Percentiles rank a stretch among this genome's conserved stretches.
phyloP scores from a whole-genome alignment of 37 sponge, comb jelly and placozoan species.

The Lycopodina hypogea region DNA sequence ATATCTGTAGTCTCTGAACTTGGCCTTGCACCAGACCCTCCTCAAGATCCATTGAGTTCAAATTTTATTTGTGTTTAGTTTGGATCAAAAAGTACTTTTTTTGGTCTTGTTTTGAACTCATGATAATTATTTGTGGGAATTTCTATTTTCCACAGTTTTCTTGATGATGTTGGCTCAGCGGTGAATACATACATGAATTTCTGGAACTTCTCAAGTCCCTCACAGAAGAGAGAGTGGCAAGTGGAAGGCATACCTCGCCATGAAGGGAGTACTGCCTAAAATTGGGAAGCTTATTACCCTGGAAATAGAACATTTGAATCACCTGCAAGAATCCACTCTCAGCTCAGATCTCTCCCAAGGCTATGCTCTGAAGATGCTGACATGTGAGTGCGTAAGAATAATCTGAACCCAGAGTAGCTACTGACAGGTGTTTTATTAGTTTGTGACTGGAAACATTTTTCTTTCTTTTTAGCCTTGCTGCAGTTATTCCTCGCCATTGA shows the following conservation, averaged over 20 bases:
- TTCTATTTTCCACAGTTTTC: conserved; percentile 49
- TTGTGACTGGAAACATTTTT: conserved; percentile 1
- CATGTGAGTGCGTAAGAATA: conserved; percentile 20
- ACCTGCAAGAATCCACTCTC: conserved; percentile 80
- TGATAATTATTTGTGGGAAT: too few relatives aligned
- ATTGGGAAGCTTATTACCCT: conserved; percentile 66
- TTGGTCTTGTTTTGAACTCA: too few relatives aligned
- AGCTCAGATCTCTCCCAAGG: conserved; percentile 90
- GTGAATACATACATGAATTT: conserved; percentile 79
- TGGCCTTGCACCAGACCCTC: too few relatives aligned
- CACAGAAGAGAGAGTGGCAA: conserved; percentile 29
- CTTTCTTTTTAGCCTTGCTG: conserved; percentile 47
- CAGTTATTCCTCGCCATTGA: conserved; percentile 62
- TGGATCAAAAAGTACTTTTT: too few relatives aligned
- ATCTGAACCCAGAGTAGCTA: neutral
- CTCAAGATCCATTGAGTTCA: too few relatives aligned
- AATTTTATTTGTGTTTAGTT: too few relatives aligned
- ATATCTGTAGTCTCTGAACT: too few relatives aligned
- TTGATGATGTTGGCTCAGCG: conserved; percentile 69
- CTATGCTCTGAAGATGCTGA: conserved; percentile 85
- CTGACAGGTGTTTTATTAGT: neutral
- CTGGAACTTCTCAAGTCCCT: conserved; percentile 62
- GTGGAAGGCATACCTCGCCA: conserved; percentile 86
- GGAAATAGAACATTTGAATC: conserved; percentile 63
- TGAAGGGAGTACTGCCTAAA: conserved; percentile 60